Conservation (phyloP, 2,888 invertebrate genomes). For the Pristionchus maxplancki region DNA sequence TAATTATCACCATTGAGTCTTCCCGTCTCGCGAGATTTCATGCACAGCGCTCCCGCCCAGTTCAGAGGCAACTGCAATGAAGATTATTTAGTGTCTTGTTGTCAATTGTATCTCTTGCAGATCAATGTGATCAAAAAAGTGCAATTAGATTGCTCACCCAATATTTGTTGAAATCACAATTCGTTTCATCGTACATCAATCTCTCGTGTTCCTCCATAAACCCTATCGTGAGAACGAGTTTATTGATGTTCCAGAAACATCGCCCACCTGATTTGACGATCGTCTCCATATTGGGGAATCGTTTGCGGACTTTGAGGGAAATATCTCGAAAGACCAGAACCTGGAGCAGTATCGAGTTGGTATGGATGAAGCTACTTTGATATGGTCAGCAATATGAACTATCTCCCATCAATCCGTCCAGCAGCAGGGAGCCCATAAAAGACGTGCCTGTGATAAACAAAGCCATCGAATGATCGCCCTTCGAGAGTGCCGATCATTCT, state of each 20-base stretch:
- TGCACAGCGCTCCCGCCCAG: constrained; percentile 64
- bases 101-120: neutral
- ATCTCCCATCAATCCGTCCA: neutral
- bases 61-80: constrained; percentile 64
- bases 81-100: neutral
- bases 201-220: constrained; percentile 45
- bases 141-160: neutral
- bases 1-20: constrained; percentile 39
- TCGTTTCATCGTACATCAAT: neutral
- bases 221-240: neutral
- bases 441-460: constrained; percentile 41
- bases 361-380: neutral
- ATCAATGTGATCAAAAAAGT: neutral
- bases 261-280: constrained; percentile 47
- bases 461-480: constrained; percentile 40
- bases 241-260: neutral
- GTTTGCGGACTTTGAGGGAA: constrained; percentile 45
- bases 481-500: neutral
- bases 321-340: constrained; percentile 50
- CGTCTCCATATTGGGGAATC: constrained; percentile 49
- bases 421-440: neutral
- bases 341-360: neutral
- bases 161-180: constrained; percentile 46
- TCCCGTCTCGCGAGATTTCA: constrained; percentile 49
- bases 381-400: neutral